Base-by-base conservation (phyloP, 2,113 vertebrate species). In the Erythrolamprus reginae region DNA sequence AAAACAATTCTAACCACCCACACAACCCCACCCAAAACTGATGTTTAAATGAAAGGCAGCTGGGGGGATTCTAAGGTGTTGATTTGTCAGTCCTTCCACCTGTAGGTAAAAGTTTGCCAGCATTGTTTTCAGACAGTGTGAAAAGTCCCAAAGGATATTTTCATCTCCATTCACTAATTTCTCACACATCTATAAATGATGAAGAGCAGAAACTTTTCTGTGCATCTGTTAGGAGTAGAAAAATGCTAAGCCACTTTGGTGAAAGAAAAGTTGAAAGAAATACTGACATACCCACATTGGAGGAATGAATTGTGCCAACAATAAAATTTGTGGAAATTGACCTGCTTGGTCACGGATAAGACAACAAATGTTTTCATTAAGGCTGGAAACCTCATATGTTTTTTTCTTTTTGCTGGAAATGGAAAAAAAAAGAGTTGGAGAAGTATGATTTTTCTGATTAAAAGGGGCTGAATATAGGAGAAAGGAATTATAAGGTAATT, bases 41-140 rank as follows among this genome's bases (percentile, higher is more conserved):
- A 61, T 89, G 65, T 19, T 10, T 24, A 88, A 90, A 89, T 0
- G 50, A 0, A 86, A 87, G 55, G 83, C 88, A 89, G 85, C 87
- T 94, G 87, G 84, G 86, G 33, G 77, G 19, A 92, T 24, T 55
- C 86, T 24, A 65, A 52, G 55, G 4, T 92, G 23, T 56, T 23
- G 86, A 89, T 83, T 84, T 94, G 83, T 28, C 51, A 92, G 88
- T 48, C 93, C 90, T 93, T 53, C 94, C 91, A 94, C 90, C 90
- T 92, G 84, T 88, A 91, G 83, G 90, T 90, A 89, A 93, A 47
- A 88, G 93, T 87, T 92, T 90, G 91, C 50, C 0, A 0, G 77
- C 47, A 86, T 90, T 94, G 87, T 92, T 91, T 89, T 10, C 56
- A 92, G 88, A 4, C 87, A 42, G 89, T 82, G 86, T 19, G 52